Evolutionary conservation across 2,797 vertebrate genomes (phyloP).

Genomic region (Sciaenops ocellatus): DNA sequence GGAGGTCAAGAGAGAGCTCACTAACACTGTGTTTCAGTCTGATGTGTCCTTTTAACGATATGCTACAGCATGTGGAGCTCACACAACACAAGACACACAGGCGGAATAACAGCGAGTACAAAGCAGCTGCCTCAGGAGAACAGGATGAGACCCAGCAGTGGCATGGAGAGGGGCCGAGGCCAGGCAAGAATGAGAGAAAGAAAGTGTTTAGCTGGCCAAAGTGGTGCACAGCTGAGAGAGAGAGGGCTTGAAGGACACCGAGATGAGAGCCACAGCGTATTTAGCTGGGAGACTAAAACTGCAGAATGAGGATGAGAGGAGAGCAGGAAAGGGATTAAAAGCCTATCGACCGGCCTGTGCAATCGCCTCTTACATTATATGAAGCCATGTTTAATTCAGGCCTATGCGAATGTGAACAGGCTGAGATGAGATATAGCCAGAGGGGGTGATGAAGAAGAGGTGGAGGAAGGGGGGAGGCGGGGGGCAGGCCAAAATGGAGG

Average conservation of each 20-base stretch:
- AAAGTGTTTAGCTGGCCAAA: slow-evolving; percentile 49
- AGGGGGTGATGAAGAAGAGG: slow-evolving; percentile 26
- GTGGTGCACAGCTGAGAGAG: slow-evolving; percentile 45
- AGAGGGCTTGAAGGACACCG: slow-evolving; percentile 60
- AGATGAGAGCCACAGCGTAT: slow-evolving; percentile 69
- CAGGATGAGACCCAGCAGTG: slow-evolving; percentile 34
- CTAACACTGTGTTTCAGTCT: background rate
- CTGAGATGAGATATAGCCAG: slow-evolving; percentile 61
- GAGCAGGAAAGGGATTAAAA: slow-evolving; percentile 79
- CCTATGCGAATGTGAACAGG: slow-evolving; percentile 51
- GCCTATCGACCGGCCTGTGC: slow-evolving; percentile 77
- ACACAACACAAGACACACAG: slow-evolving; percentile 16
- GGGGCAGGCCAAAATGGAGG: background rate
- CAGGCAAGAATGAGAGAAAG: slow-evolving; percentile 34
- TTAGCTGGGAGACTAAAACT: slow-evolving; percentile 68
- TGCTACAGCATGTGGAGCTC: slow-evolving; percentile 1
- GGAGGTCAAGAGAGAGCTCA: slow-evolving; percentile 28
- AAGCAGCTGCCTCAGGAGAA: slow-evolving; percentile 41
- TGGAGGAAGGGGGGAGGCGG: background rate
- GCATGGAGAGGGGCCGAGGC: slow-evolving; percentile 22
- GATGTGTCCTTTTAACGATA: slow-evolving; percentile 24
- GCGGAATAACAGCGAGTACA: slow-evolving; percentile 13
- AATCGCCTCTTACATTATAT: slow-evolving; percentile 77
- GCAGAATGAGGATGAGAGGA: slow-evolving; percentile 67
- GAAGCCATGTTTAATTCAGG: slow-evolving; percentile 83